Base-by-base conservation (phyloP, 2,113 vertebrate species). In the Ochotona princeps region DNA sequence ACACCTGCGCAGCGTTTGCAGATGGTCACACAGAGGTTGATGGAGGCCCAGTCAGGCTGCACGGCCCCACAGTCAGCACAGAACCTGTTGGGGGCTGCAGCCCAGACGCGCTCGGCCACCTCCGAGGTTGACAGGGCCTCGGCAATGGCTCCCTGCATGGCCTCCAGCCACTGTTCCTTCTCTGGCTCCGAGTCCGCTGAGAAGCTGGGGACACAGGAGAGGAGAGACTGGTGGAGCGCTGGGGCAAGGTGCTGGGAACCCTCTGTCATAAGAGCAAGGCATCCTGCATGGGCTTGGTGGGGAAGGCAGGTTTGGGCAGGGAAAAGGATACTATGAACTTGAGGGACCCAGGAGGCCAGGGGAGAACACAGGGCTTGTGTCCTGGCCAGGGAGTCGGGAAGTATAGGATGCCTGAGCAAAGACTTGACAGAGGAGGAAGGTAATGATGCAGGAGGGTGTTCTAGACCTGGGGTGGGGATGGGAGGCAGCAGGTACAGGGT, bases 1-100 rank as follows among this genome's bases (percentile, higher is more conserved):
- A 17, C 92, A 99, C 99, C 99, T 98, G 99, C 99, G 10, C 99
- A 99, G 92, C 97, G 97, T 95, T 99, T 99, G 98, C 99, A 99
- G 97, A 99, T 98, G 96, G 99, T 99, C 1, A 99, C 98, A 2
- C 99, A 99, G 96, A 99, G 98, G 96, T 99, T 99, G 98, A 99
- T 98, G 88, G 99, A 98, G 4, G 99, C 99, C 99, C 99, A 99
- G 66, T 99, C 99, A 0, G 99, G 99, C 28, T 98, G 98, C 9
- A 97, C 76, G 0, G 98, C 96, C 3, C 97, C 97, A 0, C 99
- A 99, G 97, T 99, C 99, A 0, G 99, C 99, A n/a, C 99, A 99
- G 93, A 88, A 85, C 63, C 98, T 96, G 97, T 99, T 99, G 90
- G 98, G 95, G 23, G 98, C 98, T 92, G 97, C 97, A 0, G 80